Base-by-base conservation (phyloP, 2,113 vertebrate species). In the Ariopsis seemanni region DNA sequence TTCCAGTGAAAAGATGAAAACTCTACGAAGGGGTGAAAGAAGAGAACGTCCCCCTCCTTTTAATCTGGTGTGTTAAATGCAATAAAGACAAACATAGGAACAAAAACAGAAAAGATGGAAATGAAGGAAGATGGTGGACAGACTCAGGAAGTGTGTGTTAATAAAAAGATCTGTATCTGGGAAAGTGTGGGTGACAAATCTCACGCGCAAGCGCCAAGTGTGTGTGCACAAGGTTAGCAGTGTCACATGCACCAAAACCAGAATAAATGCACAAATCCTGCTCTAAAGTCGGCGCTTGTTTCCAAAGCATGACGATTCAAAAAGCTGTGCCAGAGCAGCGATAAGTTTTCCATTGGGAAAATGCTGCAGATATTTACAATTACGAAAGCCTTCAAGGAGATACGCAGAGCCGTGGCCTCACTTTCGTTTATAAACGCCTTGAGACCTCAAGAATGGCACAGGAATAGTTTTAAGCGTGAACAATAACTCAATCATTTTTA, bases 1-100 rank as follows among this genome's bases (percentile, higher is more conserved):
- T 95, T 94, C 92, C 92, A 95, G 86, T 74, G 69, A 52, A 74
- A 65, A 48, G 50, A 84, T 58, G 67, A 57, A 65, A 67, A 50
- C 60, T 52, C 60, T 8, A 84, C 71, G 75, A 75, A 85, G 50
- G 30, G 42, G 4, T 22, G 7, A 42, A 42, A 42, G 60, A 71
- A 20, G 48, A 53, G 58, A 65, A 12, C 8, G 12, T 25, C 50
- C 18, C 14, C 1, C 6, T 67, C 22, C 7, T 65, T n/a, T 42
- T 34, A 8, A 57, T 30, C 52, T 57, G 34, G 65, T 53, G 11
- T 60, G 78, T 22, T 53, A 1, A 50, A 52, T 9, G 52, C 17
- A 11, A 25, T 7, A 18, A 20, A 67, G 48, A 79, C 11, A 86
- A 53, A 71, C 55, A 60, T 20, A 60, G 12, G 18, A 30, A n/a